Base-by-base conservation (phyloP, 2,113 vertebrate species). In the Eptesicus fuscus region DNA sequence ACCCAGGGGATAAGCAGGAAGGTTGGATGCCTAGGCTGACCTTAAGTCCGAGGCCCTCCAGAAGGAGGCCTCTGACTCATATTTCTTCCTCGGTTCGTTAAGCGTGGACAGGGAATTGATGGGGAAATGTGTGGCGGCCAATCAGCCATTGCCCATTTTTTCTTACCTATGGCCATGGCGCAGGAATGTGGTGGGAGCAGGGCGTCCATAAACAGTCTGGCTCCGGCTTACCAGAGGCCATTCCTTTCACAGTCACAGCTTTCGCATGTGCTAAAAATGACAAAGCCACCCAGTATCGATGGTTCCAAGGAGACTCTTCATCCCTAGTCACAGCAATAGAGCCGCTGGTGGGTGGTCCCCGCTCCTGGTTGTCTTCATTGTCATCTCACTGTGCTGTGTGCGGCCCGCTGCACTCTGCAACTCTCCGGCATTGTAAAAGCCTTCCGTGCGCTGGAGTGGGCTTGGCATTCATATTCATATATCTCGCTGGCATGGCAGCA, bases 381-480 rank as follows among this genome's bases (percentile, higher is more conserved):
- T 97, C 97, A 97, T 98, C 97, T 98, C 98, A 98, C 98, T 98
- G 98, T 98, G 97, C 97, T 83, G 70, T 91, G 97, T 86, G 88
- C n/a, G 98, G 97, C 98, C 98, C 94, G 70, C 92, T 94, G 98
- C 97, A 97, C 98, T 97, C 73, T 96, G 98, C 95, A 97, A 97
- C 96, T 98, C 98, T 90, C 97, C 49, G 96, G 97, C 97, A 96
- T 98, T 98, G 97, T 97, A 96, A 96, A 98, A 98, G 94, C 95
- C 95, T 98, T 97, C 98, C 97, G 98, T 90, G 97, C 97, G 92
- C 0, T 92, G 35, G 94, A 96, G 95, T 93, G 97, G 97, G 96
- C 97, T 98, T 98, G 98, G 98, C 98, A 98, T 98, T 98, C 98
- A 98, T 98, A 98, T 98, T 98, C 98, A 98, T 98, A 97, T 80